Base-by-base conservation (phyloP, 2,888 invertebrate genomes). In the Limnephilus lunatus region DNA sequence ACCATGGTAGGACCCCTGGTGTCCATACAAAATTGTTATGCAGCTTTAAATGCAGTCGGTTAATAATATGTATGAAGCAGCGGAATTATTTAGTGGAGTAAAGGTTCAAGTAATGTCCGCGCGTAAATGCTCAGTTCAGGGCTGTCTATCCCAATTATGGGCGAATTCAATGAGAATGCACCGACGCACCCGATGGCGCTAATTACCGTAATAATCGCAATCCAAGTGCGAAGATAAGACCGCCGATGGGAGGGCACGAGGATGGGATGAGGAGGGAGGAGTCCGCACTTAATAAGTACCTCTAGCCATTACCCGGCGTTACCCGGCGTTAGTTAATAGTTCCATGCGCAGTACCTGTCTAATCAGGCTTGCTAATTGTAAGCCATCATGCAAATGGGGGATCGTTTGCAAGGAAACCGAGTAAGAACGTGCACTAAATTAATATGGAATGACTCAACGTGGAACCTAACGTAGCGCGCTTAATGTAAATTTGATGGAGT, bases 401-500 rank as follows among this genome's bases (percentile, higher is more conserved):
- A 89, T 80, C 88, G 80, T 89, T 89, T 89, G 88, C 88, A 80
- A 80, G 80, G 88, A 89, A 89, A 89, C 88, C 80, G 48, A 86
- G 86, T 86, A 86, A 89, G 88, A 89, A 89, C 88, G 39, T 89
- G 88, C 25, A 89, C 80, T 89, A 80, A 89, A 89, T 89, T 89
- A 89, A 80, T 89, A 89, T 89, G 81, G 80, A 89, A 89, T 89
- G 88, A 89, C 81, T 89, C 88, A 31, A 88, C 68, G 80, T 35
- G 88, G 80, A 89, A 89, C 32, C 25, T 89, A 89, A 89, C 88
- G 88, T 68, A 89, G 88, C 88, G 80, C 88, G 80, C 80, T 39
- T 89, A 89, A 89, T 89, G 88, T 89, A 80, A 89, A 81, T 81
- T 89, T 89, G 88, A 89, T 89, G 80, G 32, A 89, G 88, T 89